Percentiles rank a stretch among this genome's conserved stretches.
Evolutionary conservation across 2,888 invertebrate species (phyloP).

Genomic region (Lissonota sp.): DNA sequence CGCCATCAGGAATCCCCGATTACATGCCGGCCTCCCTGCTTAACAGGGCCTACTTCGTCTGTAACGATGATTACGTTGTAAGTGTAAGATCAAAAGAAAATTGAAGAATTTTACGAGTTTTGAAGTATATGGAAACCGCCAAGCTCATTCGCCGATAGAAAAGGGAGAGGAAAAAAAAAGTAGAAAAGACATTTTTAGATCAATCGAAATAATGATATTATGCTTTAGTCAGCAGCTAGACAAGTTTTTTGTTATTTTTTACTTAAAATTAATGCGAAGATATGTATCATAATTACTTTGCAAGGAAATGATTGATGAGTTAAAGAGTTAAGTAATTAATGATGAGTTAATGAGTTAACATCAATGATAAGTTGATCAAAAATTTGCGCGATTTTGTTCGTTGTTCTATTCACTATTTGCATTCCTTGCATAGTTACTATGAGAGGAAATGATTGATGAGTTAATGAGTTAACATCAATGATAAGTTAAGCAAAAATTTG

Average conservation of each 20-base stretch:
- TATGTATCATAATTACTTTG: no score
- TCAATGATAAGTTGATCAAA: no score
- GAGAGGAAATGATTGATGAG: no score
- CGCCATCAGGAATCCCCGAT: conserved; percentile 43
- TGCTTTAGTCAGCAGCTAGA: not conserved
- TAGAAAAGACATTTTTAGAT: no score
- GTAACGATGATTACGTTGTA: conserved; percentile 82
- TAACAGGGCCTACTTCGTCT: conserved; percentile 80
- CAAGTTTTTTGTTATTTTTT: not conserved
- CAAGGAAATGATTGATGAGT: no score
- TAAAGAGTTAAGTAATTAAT: no score
- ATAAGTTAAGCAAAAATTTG: no score
- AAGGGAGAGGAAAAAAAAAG: not conserved
- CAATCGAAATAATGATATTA: not conserved
- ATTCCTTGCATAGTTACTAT: no score
- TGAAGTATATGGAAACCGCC: conserved; percentile 22
- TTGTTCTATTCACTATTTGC: no score
- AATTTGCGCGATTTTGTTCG: no score
- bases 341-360: no score
- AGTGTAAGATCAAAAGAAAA: conserved; percentile 69
- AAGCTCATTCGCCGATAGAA: not conserved
- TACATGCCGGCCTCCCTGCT: conserved; percentile 75
- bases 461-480: no score
- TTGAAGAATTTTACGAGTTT: conserved; percentile 22
- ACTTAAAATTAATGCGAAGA: not conserved